Percentiles rank a stretch among this genome's conserved stretches.
phyloP scores from a whole-genome alignment of 2,888 invertebrate genomes.

The Buathra laborator region DNA sequence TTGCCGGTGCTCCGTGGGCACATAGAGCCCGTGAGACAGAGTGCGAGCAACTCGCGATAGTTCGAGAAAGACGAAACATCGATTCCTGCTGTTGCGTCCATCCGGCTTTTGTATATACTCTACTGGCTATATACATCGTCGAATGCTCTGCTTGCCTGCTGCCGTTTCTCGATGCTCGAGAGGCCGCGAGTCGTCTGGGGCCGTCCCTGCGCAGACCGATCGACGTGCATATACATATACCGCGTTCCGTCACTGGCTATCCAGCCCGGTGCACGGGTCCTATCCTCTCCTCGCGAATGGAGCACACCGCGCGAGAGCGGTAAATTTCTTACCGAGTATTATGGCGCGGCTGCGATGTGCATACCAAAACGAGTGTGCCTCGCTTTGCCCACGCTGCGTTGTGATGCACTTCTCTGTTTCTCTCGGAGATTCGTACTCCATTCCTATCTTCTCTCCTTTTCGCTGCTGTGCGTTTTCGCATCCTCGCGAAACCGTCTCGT shows the following conservation, averaged over 20 bases:
- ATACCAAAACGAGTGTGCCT: slow-evolving; percentile 79
- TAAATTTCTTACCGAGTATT: slow-evolving; percentile 83
- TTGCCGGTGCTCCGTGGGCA: slow-evolving; percentile 68
- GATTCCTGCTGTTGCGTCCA: slow-evolving; percentile 52
- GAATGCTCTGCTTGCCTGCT: slow-evolving; percentile 62
- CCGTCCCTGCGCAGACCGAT: slow-evolving; percentile 44
- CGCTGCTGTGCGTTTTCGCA: not conserved
- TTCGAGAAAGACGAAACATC: slow-evolving; percentile 2
- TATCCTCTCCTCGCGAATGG: slow-evolving; percentile 28
- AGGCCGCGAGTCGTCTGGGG: slow-evolving; percentile 56
- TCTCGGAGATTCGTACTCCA: slow-evolving; percentile 19
- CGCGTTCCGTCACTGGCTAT: slow-evolving; percentile 77
- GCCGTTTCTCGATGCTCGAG: slow-evolving; percentile 58
- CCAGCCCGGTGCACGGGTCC: slow-evolving; percentile 41
- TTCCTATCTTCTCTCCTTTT: no score
- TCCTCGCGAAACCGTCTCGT: not conserved
- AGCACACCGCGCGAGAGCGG: slow-evolving; percentile 74
- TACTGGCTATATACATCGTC: slow-evolving; percentile 5
- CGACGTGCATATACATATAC: slow-evolving; percentile 47
- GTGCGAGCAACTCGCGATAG: slow-evolving; percentile 19
- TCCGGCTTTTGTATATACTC: slow-evolving; percentile 36
- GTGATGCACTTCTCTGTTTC: slow-evolving; percentile 10
- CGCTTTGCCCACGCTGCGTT: slow-evolving; percentile 57
- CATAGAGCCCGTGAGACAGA: slow-evolving; percentile 10
- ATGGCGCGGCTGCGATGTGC: slow-evolving; percentile 77